Evolutionary conservation across 2,888 invertebrate species (phyloP).

Genomic region (Eupithecia exiguata): DNA sequence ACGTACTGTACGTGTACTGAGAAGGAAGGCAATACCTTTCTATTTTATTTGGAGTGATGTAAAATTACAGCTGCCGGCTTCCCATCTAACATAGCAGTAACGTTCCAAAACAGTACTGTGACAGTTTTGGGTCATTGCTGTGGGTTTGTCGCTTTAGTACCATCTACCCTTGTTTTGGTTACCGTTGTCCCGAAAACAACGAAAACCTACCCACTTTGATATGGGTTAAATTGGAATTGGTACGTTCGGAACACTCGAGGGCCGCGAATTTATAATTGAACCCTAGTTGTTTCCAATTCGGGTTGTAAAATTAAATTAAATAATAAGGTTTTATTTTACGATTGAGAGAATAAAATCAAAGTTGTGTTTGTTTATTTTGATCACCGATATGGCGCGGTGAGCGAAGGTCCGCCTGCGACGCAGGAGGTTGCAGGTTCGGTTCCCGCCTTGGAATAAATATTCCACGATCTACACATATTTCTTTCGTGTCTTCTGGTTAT

Average conservation of each 20-base stretch:
- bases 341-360: neutral
- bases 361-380: neutral
- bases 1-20: too few relatives aligned
- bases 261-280: slow-evolving; percentile 20
- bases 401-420: too few relatives aligned
- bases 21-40: too few relatives aligned
- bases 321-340: slow-evolving; percentile 14
- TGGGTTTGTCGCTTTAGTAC: slow-evolving; percentile 20
- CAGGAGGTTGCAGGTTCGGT: too few relatives aligned
- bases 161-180: slow-evolving; percentile 32
- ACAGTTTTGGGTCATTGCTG: slow-evolving; percentile 42
- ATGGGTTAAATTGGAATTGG: slow-evolving; percentile 28
- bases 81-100: neutral
- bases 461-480: too few relatives aligned
- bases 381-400: too few relatives aligned
- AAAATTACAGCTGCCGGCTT: neutral
- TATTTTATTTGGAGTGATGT: neutral
- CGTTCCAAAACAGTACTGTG: slow-evolving; percentile 22
- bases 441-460: too few relatives aligned
- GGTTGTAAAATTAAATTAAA: neutral
- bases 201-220: slow-evolving; percentile 19
- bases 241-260: slow-evolving; percentile 6
- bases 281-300: slow-evolving; percentile 16
- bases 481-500: too few relatives aligned
- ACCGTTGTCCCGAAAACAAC: slow-evolving; percentile 30